A percentile compares a stretch with the other conserved stretches of the same genome.
These are phyloP conservation scores for Nyctalus aviator DNA, from an alignment of 2,797 vertebrate genomes.

Conservation along the genomic window DNA sequence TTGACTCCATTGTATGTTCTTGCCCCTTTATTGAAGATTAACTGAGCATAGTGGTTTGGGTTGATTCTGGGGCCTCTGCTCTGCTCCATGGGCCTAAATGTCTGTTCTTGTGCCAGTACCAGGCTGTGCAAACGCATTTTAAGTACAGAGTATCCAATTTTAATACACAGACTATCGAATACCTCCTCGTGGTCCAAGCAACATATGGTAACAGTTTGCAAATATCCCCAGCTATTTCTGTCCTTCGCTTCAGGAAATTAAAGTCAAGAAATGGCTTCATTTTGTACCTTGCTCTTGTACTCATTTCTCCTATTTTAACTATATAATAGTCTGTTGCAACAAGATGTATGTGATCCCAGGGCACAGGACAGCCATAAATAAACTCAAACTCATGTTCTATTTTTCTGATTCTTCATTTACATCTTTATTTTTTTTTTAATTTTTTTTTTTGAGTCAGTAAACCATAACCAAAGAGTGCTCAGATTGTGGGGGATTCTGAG, in stretches of 20 bases:
- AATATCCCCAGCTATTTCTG: neutral
- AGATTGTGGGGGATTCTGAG: neutral
- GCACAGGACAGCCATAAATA: neutral
- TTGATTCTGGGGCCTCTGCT: too few relatives aligned
- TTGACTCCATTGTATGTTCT: too few relatives aligned
- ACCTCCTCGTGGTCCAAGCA: neutral
- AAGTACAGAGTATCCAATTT: neutral
- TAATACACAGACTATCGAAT: neutral
- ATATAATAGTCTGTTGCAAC: neutral
- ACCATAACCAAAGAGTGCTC: neutral
- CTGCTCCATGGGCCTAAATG: too few relatives aligned
- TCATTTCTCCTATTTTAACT: neutral
- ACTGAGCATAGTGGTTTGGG: too few relatives aligned
- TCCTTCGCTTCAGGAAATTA: neutral
- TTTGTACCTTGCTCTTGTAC: neutral
- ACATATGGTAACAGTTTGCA: neutral
- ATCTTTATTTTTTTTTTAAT: neutral
- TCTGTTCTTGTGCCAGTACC: too few relatives aligned
- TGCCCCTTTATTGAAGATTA: too few relatives aligned
- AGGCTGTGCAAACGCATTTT: constrained; percentile 5
- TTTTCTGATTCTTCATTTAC: constrained; percentile 15
- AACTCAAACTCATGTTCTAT: neutral
- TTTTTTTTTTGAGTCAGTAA: neutral
- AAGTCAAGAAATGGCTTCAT: neutral
- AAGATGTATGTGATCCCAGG: neutral